Conservation (phyloP, 2,888 invertebrate genomes). For the Gryllus longicercus region DNA sequence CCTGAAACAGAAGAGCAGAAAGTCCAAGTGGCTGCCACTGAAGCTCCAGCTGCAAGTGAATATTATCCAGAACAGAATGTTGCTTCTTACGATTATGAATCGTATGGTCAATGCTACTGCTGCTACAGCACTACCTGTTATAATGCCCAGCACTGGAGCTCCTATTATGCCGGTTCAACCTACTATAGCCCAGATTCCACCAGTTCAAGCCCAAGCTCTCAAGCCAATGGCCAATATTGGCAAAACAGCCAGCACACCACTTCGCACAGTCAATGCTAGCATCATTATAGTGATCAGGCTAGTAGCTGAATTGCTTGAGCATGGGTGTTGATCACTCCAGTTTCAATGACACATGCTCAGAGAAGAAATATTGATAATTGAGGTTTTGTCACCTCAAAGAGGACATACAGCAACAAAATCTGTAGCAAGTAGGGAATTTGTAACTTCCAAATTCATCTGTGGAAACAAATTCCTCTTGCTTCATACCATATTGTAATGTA, state of each 20-base stretch:
- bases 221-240: background rate
- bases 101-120: background rate
- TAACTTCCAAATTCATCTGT: no score
- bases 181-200: background rate
- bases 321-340: no score
- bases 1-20: background rate
- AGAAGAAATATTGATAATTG: no score
- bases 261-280: conserved; percentile 17
- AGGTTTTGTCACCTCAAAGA: no score
- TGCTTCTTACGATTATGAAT: background rate
- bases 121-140: conserved; percentile 5
- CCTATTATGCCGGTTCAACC: background rate
- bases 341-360: no score
- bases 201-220: conserved; percentile 8
- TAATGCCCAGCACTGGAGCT: conserved; percentile 4
- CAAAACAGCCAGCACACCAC: conserved; percentile 17
- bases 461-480: no score
- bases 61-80: conserved; percentile 3
- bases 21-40: background rate
- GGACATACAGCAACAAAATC: no score
- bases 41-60: background rate
- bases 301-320: no score
- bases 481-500: no score
- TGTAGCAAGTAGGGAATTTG: no score
- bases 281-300: background rate